Evolutionary conservation across 2,797 vertebrate species (phyloP).

Genomic region (Odontamblyopus lacepedii): DNA sequence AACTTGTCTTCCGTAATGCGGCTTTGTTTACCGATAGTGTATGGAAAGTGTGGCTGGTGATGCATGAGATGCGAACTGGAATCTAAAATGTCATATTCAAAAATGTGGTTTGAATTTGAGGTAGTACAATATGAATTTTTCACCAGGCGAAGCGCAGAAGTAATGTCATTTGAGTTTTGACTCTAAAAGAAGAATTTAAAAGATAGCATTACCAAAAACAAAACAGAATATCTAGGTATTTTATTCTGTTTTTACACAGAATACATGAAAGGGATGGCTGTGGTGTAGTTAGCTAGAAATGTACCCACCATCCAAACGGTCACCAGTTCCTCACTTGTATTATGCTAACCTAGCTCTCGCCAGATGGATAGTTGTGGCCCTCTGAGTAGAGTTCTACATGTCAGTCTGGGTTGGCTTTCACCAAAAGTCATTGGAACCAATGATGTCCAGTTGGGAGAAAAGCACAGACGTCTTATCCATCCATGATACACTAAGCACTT

Average conservation of each 20-base stretch:
- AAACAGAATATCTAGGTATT: not conserved
- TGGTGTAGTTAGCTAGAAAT: not conserved
- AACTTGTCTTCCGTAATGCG: not conserved
- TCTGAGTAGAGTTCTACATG: too few species aligned
- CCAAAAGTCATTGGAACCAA: too few species aligned
- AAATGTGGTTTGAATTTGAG: conserved; percentile 67
- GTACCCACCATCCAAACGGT: not conserved
- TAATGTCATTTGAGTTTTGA: not conserved
- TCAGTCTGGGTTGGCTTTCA: too few species aligned
- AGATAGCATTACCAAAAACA: too few species aligned
- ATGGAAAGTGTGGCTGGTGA: conserved; percentile 32
- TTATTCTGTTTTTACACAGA: not conserved
- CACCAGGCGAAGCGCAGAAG: conserved; percentile 14
- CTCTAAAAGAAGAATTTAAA: not conserved
- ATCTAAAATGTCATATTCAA: conserved; percentile 67
- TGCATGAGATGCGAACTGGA: conserved; percentile 54
- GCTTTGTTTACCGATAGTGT: conserved; percentile 19
- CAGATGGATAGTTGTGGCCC: too few species aligned
- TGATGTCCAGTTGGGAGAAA: too few species aligned
- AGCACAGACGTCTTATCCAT: too few species aligned
- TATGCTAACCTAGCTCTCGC: too few species aligned
- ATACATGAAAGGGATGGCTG: too few species aligned
- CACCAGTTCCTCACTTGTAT: not conserved
- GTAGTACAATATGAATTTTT: conserved; percentile 67
- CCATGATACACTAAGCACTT: too few species aligned